Evolutionary conservation across 92 coral and sea anemone genomes (phyloP).

Genomic region (Chrysogorgia sp.): DNA sequence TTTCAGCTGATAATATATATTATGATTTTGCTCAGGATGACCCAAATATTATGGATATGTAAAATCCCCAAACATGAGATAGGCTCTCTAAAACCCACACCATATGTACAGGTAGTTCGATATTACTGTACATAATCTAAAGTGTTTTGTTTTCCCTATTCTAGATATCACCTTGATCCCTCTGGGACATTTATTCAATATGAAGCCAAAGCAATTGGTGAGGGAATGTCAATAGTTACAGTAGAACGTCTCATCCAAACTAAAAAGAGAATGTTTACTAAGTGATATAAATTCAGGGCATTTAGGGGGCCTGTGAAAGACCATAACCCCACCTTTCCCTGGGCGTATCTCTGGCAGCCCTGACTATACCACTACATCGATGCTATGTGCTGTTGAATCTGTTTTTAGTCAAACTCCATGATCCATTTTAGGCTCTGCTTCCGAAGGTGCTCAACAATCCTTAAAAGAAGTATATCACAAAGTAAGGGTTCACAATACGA

Average conservation of each 20-base stretch:
- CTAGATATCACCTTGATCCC: constrained; percentile 93
- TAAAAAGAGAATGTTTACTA: neutral
- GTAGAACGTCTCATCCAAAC: neutral
- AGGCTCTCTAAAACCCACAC: too few species aligned
- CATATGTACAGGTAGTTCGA: too few species aligned
- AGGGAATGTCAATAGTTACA: too few species aligned
- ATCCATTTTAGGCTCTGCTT: constrained; percentile 82
- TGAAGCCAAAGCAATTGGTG: constrained; percentile 99
- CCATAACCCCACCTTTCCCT: too few species aligned
- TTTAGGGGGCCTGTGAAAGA: too few species aligned
- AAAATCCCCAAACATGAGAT: too few species aligned
- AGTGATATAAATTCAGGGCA: neutral
- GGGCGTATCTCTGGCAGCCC: too few species aligned
- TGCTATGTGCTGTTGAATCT: neutral
- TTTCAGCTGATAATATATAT: too few species aligned
- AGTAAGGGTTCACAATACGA: constrained; percentile 46
- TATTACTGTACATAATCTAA: neutral
- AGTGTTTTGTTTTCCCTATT: neutral
- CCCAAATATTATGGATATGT: too few species aligned
- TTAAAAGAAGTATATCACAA: constrained; percentile 90
- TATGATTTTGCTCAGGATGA: too few species aligned
- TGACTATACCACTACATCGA: too few species aligned
- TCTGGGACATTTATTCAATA: constrained; percentile 98
- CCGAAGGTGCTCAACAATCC: constrained; percentile 99
- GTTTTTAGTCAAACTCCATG: neutral